These are phyloP conservation scores for Synodontis membranacea DNA, from an alignment of 2,113 vertebrate genomes.

Conservation along the genomic window DNA sequence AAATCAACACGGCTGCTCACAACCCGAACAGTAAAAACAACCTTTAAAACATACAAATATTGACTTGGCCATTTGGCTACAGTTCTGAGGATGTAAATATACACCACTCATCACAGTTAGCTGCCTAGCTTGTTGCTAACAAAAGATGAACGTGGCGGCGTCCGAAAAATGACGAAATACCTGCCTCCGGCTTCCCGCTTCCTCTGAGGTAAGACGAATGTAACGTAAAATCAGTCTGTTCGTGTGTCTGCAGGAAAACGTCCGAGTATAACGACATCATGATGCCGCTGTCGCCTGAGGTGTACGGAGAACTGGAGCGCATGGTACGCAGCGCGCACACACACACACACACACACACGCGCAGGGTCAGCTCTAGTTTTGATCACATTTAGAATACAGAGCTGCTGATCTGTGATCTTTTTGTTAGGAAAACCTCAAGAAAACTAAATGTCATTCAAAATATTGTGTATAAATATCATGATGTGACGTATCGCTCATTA, in stretches of 20 bases:
- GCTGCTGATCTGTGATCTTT: background rate
- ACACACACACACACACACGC: background rate
- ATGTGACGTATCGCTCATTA: background rate
- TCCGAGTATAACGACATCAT: constrained; percentile 87
- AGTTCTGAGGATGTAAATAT: background rate
- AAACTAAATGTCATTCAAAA: background rate
- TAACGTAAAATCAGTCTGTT: background rate
- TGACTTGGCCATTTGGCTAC: background rate
- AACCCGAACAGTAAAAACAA: background rate
- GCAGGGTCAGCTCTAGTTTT: background rate
- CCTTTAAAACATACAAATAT: background rate
- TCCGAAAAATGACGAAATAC: background rate
- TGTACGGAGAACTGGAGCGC: constrained; percentile 78
- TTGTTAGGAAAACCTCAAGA: background rate
- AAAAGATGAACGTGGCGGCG: background rate
- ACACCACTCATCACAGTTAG: background rate
- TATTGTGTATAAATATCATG: background rate
- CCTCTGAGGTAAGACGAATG: background rate
- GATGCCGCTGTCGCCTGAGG: constrained; percentile 90
- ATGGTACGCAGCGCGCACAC: constrained; percentile 58
- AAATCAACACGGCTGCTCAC: background rate
- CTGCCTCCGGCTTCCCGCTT: background rate
- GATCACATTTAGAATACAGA: too few relatives aligned
- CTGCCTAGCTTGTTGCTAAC: background rate
- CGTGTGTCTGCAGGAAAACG: constrained; percentile 72